Percentiles rank a stretch among this genome's conserved stretches.
Evolutionary conservation across 2,797 vertebrate species (phyloP).

Genomic region (Acrossocheilus fasciatus): DNA sequence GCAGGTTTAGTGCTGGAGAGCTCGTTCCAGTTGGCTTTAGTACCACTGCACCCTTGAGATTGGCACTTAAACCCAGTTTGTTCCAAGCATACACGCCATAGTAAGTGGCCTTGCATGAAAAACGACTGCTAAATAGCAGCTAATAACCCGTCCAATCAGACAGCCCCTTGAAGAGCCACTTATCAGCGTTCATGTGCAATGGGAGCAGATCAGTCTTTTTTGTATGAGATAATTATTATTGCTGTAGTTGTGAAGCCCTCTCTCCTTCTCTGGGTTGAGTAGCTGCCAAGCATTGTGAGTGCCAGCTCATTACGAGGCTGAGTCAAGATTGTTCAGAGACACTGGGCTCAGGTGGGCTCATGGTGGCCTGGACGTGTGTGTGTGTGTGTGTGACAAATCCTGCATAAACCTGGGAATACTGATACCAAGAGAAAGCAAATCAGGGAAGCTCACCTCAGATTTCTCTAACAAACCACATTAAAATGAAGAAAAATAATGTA

Average conservation of each 20-base stretch:
- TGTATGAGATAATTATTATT: constrained; percentile 24
- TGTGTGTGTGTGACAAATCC: not conserved
- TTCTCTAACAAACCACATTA: constrained; percentile 1
- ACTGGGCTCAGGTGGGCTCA: constrained; percentile 12
- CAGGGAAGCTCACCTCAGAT: constrained; percentile 1
- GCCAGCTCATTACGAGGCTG: constrained; percentile 36
- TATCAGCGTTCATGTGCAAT: not conserved
- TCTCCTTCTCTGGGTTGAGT: constrained; percentile 6
- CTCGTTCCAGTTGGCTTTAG: not conserved
- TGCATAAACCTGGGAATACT: constrained; percentile 4
- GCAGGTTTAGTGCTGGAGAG: not conserved
- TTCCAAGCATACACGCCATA: not conserved
- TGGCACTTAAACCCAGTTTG: not conserved
- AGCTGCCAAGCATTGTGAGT: constrained; percentile 21
- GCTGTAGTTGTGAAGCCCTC: constrained; percentile 29
- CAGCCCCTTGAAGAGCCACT: constrained; percentile 32
- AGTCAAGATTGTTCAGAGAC: constrained; percentile 27
- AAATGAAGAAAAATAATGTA: not conserved
- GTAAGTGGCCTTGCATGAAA: constrained; percentile 12
- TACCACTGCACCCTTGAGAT: not conserved
- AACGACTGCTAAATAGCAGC: not conserved
- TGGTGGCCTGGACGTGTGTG: not conserved
- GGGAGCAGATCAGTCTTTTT: constrained; percentile 15
- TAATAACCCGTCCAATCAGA: constrained; percentile 19
- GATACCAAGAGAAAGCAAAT: constrained; percentile 5